Evolutionary conservation across 1,140 invertebrate species (phyloP), one percentile per base, ranked within the genome.

Genomic region (Arion vulgaris): DNA sequence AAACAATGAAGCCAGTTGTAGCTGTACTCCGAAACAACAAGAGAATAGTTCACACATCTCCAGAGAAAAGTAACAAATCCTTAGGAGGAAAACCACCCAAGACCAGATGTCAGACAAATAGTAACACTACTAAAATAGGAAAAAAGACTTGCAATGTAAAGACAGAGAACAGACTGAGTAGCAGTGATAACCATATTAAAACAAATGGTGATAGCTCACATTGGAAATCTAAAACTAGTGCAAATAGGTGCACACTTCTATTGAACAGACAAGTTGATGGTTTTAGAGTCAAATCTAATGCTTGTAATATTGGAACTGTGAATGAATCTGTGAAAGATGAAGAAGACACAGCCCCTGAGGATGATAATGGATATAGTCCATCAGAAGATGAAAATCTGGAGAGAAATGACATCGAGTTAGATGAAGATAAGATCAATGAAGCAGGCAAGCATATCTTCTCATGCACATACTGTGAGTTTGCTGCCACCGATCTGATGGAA

Each of bases 381-480:
- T 32, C 38, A 26, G 68, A 51, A 51, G 34, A 23, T 80, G 53
- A 72, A 41, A 51, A 49, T 23, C 49, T 72, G 1, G 75, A 32
- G 15, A 72, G 45, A 13, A 69, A 45, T 53, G 49, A 85, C 0
- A 45, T 38, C 1, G 28, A 53, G 51, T 26, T 69, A 28, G 74
- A 78, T 38, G 51, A 49, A 45, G 49, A 78, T 15, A 32, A 4
- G 17, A 19, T 51, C 4, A 45, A 66, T 28, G 76, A 80, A 41
- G 76, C 80, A 7, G 82, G 81, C 41, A 72, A 76, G 38, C 72
- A 77, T 28, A 74, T 84, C 39, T 87, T 87, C 73, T 88, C 88
- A 51, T 91, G 90, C 85, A 84, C 88, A 39, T 85, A 88, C 41
- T 92, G 91, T 85, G 87, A 89, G 15, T 90, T 88, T 83, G 85